Evolutionary conservation across 2,888 invertebrate genomes (phyloP), one percentile per base, ranked within the genome.

Genomic region (Drosophila acutilabella): DNA sequence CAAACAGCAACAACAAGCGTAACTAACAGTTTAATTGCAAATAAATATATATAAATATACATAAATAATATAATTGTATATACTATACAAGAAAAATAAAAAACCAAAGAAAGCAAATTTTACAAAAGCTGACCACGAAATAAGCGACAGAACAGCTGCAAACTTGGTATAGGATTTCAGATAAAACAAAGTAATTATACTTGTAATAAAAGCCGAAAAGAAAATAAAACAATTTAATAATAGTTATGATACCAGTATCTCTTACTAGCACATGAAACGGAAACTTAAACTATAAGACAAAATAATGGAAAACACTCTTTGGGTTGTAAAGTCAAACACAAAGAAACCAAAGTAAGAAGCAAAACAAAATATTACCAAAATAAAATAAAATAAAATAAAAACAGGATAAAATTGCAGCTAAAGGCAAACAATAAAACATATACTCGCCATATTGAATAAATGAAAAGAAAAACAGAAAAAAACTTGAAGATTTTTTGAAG

Each of bases 361-460:
- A 71, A 64, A 64, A 51, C 40, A 54, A 18, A 30, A 30, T 8
- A 30, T 8, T 50, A 45, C 56, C 5, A 47, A 62, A 33, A 11
- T 30, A 23, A 64, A 30, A 30, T 30, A 30, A 30, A 30, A 30
- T 6, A 40, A 38, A 41, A 14, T 33, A 64, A 40, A 38, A 41
- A n/a, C 36, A 62, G 61, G 67, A 73, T 50, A 78, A 69, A 52
- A 70, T 67, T 81, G 71, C 81, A 74, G 54, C 41, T 62, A 59
- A 70, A 48, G 70, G 73, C 51, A 77, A 78, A 88, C 82, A 90
- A 88, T 80, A 91, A 88, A 87, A 75, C 80, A 77, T 78, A 89
- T 84, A 90, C 91, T 90, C 89, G 91, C 91, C 91, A 91, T 90
- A 83, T 80, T 80, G 58, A 74, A 71, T 48, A 48, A 57, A 71